These are phyloP conservation scores for Hymenochirus boettgeri DNA, from an alignment of 2,113 vertebrate genomes.

Conservation along the genomic window DNA sequence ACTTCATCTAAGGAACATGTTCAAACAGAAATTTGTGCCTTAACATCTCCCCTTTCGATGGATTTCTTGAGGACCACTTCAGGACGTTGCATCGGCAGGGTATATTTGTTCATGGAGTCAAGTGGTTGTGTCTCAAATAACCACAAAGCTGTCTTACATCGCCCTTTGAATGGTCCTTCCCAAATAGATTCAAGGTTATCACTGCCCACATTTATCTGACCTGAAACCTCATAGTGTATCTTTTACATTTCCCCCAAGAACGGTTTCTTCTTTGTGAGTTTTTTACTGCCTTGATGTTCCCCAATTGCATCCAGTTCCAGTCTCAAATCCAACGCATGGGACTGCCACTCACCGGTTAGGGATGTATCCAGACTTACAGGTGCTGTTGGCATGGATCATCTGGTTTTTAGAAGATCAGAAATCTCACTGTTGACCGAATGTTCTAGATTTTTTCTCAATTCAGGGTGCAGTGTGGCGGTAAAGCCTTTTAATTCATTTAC, in stretches of 20 bases:
- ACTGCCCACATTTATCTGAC: constrained; percentile 52
- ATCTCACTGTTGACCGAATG: constrained; percentile 70
- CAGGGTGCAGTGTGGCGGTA: constrained; percentile 91
- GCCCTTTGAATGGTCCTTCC: constrained; percentile 64
- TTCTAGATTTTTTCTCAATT: constrained; percentile 79
- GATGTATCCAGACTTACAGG: constrained; percentile 53
- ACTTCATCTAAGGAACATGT: constrained; percentile 75
- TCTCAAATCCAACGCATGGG: constrained; percentile 93
- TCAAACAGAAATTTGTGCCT: constrained; percentile 82
- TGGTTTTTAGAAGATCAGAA: constrained; percentile 64
- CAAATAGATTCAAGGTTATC: constrained; percentile 32
- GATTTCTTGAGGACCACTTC: constrained; percentile 74
- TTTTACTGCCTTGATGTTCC: constrained; percentile 63
- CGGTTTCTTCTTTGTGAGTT: constrained; percentile 70
- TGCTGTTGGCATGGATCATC: constrained; percentile 57
- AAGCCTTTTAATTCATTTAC: constrained; percentile 85
- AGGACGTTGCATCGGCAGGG: constrained; percentile 63
- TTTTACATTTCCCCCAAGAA: constrained; percentile 76
- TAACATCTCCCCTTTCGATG: constrained; percentile 75
- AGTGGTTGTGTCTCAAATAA: constrained; percentile 87
- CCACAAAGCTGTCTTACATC: constrained; percentile 84
- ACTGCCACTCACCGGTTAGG: constrained; percentile 85
- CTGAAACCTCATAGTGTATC: constrained; percentile 78
- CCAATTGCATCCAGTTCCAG: constrained; percentile 70
- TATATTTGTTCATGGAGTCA: constrained; percentile 67